Evolutionary conservation across 2,113 vertebrate species (phyloP), one percentile per base, ranked within the genome.

Genomic region (Prunella fulvescens): DNA sequence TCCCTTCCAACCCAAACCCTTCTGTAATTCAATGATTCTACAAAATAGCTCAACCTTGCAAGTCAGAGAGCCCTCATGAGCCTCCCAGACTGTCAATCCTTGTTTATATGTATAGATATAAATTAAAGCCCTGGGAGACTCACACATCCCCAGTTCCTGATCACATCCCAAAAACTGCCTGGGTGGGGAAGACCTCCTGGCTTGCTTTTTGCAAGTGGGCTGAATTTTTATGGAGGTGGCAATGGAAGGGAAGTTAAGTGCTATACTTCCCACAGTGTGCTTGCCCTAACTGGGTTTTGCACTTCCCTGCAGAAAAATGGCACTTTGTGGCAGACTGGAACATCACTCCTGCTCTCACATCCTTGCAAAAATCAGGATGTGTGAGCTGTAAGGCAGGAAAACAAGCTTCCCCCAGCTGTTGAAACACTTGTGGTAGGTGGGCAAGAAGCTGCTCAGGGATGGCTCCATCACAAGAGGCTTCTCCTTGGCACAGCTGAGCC

Each of bases 71-170:
- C 50, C 45, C 15, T 0, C 3, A 18, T 2, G 33, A 95, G 70
- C 37, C 72, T 78, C 57, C 77, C 60, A 31, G 24, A 3, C 37
- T 5, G 9, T 6, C 57, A 86, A 12, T 11, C 12, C 26, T 25
- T 17, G 14, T 35, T 50, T 42, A 7, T 0, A 1, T 15, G 19
- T 11, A 37, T 0, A 11, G 51, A 39, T 42, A 78, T 3, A 66
- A 70, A 50, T 24, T 11, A 48, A 77, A 93, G 20, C 58, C 42
- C 58, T 58, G 72, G 11, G 39, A 91, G 56, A 81, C 54, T 37
- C 87, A 66, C 35, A 39, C 29, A 60, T 40, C 7, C 19, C 26
- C 40, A 73, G 70, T 1, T 78, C 69, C 56, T 53, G 50, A 45
- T 28, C 73, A 48, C 3, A 2, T 26, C 54, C 45, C 2, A 1